Evolutionary conservation across 2,797 vertebrate species (phyloP).

Genomic region (Salarias fasciatus): DNA sequence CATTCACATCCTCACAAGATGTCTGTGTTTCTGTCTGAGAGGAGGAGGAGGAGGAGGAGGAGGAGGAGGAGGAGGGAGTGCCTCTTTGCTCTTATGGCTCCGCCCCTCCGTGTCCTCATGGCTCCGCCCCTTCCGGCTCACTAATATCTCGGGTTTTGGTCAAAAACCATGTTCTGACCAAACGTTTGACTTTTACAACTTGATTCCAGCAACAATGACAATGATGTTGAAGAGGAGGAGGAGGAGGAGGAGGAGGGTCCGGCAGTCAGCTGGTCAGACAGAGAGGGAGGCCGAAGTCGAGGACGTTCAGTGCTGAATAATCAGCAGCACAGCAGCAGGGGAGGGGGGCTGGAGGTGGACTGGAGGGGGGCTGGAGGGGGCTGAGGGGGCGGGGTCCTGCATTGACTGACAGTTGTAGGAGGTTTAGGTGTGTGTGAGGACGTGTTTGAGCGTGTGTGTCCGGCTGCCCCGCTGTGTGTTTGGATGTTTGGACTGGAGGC

Average conservation of each 20-base stretch:
- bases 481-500: no score
- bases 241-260: no score
- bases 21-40: slow-evolving; percentile 38
- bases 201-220: no score
- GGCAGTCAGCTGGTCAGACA: slow-evolving; percentile 58
- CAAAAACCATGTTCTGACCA: no score
- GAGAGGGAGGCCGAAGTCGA: slow-evolving; percentile 49
- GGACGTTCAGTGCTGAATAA: slow-evolving; percentile 73
- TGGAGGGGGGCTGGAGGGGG: slow-evolving; percentile 49
- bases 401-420: slow-evolving; percentile 38
- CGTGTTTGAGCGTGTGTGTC: slow-evolving; percentile 4
- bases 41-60: slow-evolving; percentile 24
- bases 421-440: slow-evolving; percentile 16
- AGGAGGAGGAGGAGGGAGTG: slow-evolving; percentile 47
- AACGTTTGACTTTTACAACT: no score
- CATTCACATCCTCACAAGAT: slow-evolving; percentile 45
- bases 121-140: no score
- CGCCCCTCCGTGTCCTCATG: no score
- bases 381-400: no score
- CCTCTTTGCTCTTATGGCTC: no score
- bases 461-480: no score
- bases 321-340: slow-evolving; percentile 54
- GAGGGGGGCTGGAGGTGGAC: slow-evolving; percentile 18
- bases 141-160: no score
- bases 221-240: slow-evolving; percentile 25